Base-by-base conservation (phyloP, 1,140 invertebrate species). In the Drosophila equinoxialis region DNA sequence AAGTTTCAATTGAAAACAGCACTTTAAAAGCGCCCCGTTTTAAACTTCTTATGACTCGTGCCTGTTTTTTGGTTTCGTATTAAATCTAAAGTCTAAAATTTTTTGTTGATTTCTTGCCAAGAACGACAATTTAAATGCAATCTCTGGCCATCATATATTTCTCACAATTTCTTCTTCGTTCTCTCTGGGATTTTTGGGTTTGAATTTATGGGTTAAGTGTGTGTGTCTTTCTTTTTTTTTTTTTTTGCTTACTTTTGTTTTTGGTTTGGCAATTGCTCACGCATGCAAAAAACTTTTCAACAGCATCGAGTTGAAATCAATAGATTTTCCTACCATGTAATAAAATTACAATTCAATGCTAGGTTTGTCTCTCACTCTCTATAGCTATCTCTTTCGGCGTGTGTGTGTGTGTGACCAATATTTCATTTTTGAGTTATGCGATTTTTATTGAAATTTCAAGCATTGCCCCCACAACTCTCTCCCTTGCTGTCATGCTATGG, bases 361-460 rank as follows among this genome's bases (percentile, higher is more conserved):
- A 10, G 48, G 39, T 37, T 35, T 60, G 45, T 51, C 45, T 51
- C 20, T 20, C 17, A 42, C 14, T 23, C 33, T 59, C 8, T 37
- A 14, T 37, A 33, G 26, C 57, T 37, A 6, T 57, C 54, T 30
- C 20, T 42, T 30, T 35, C 48, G 23, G 11, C 63, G 6, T 20
- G 13, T 20, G 65, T 70, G 48, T 57, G 65, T 48, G 58, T 77
- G 68, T 70, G 59, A 76, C 79, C 78, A 86, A 86, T 87, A 86
- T 81, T 82, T 86, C 82, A 86, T 86, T 77, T 76, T 79, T 86
- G 82, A 86, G 76, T 86, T 86, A 86, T 86, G 82, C 75, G 75
- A 82, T 73, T 82, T 86, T 81, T 86, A 86, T 86, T 86, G 79
- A 86, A 86, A 86, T 86, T 86, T 86, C 58, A 79, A 82, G 68